phyloP scores from a whole-genome alignment of 2,113 vertebrate species.

The Phrynosoma platyrhinos region DNA sequence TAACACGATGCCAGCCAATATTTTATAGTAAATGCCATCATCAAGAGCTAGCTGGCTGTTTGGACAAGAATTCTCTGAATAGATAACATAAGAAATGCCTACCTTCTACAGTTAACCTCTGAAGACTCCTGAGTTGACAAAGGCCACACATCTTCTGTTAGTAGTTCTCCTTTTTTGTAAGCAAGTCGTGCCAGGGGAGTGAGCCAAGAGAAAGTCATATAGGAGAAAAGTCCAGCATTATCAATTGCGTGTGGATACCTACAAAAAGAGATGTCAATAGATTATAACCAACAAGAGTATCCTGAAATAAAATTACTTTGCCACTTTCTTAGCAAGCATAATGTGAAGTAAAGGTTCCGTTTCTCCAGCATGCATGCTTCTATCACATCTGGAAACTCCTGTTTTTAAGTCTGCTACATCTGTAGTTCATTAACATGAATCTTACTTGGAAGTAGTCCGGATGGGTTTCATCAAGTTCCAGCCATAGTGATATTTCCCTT shows the following conservation, averaged over 20 bases:
- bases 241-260: slow-evolving; percentile 91
- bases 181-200: slow-evolving; percentile 84
- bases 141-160: slow-evolving; percentile 88
- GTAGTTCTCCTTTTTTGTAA: slow-evolving; percentile 87
- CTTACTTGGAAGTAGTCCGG: slow-evolving; percentile 89
- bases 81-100: slow-evolving; percentile 52
- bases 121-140: slow-evolving; percentile 89
- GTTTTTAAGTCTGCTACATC: slow-evolving; percentile 35
- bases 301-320: slow-evolving; percentile 21
- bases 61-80: no score
- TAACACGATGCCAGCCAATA: no score
- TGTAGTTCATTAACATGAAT: slow-evolving; percentile 24
- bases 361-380: not conserved
- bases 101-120: slow-evolving; percentile 89
- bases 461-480: slow-evolving; percentile 84
- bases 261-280: slow-evolving; percentile 37
- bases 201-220: slow-evolving; percentile 94
- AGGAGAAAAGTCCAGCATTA: slow-evolving; percentile 92
- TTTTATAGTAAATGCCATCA: no score
- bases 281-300: not conserved
- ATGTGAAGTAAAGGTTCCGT: slow-evolving; percentile 11
- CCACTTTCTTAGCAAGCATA: not conserved
- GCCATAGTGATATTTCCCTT: slow-evolving; percentile 87
- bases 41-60: not conserved
- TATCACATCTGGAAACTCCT: not conserved